These are phyloP conservation scores for Xanthostigma xanthostigma DNA, from an alignment of 2,888 invertebrate genomes.

Conservation along the genomic window DNA sequence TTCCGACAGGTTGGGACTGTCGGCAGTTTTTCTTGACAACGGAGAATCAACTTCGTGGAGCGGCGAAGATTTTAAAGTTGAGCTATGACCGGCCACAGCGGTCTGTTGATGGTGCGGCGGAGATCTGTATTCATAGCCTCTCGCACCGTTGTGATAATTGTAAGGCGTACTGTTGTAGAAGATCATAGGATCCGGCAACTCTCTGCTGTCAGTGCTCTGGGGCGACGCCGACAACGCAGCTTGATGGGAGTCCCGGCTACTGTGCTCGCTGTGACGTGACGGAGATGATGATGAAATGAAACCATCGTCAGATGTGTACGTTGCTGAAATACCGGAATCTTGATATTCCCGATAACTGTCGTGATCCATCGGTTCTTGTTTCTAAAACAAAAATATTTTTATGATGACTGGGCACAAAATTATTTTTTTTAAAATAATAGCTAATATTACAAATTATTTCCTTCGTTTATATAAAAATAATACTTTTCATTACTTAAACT, in stretches of 20 bases:
- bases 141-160: slow-evolving; percentile 16
- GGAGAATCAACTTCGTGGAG: neutral
- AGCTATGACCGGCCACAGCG: slow-evolving; percentile 2
- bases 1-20: slow-evolving; percentile 17
- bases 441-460: too few species aligned
- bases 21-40: slow-evolving; percentile 19
- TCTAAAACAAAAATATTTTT: slow-evolving; percentile 28
- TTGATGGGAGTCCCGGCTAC: slow-evolving; percentile 14
- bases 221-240: slow-evolving; percentile 9
- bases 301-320: slow-evolving; percentile 34
- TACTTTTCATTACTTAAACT: too few species aligned
- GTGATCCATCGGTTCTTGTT: slow-evolving; percentile 33
- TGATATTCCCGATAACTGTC: slow-evolving; percentile 32
- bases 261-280: slow-evolving; percentile 34
- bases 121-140: slow-evolving; percentile 3
- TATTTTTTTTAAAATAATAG: too few species aligned
- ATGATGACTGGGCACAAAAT: too few species aligned
- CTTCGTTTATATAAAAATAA: too few species aligned
- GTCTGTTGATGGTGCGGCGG: slow-evolving; percentile 8
- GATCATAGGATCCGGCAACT: slow-evolving; percentile 8
- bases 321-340: slow-evolving; percentile 37
- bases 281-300: slow-evolving; percentile 45
- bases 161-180: slow-evolving; percentile 11
- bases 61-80: too few species aligned
- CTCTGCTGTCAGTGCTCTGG: neutral